Base-by-base conservation (phyloP, 2,888 invertebrate genomes). In the Schizaphis graminum region DNA sequence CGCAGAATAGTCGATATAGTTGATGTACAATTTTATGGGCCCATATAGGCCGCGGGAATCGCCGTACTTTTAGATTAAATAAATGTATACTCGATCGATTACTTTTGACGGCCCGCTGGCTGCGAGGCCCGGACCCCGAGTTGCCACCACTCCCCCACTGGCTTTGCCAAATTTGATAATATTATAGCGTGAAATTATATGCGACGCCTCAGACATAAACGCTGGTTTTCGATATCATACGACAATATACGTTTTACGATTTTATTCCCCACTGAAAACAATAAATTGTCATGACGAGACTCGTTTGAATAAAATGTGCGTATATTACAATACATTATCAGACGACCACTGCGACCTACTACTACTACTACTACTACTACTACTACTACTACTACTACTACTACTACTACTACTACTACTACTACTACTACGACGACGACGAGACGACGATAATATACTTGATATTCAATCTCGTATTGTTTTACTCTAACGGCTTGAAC, bases 231-330 rank as follows among this genome's bases (percentile, higher is more conserved):
- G 77, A 21, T 24, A 77, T 35, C 35, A 77, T 21, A 21, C 8
- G 77, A 35, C 77, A 35, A 21, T 77, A 21, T 35, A 57, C 35
- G 77, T 35, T 21, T 77, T 77, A 77, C 35, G 77, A 41, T 77
- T 77, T 77, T 8, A 35, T 77, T 77, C 35, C 35, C 77, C 77
- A 35, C 21, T 3, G n/a, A 35, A 77, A 77, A 77, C 21, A 77
- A 77, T 77, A 41, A 77, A 77, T 77, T 77, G 77, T 77, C 35
- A 77, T 35, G 77, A 77, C 21, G 77, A 77, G 77, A 77, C 77
- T 77, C 35, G 77, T 35, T 77, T 77, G 77, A 35, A 67, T 67
- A 77, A 77, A 35, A 24, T 77, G 35, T 21, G 77, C 35, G 35
- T 35, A 77, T 24, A 77, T 77, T 77, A 77, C 77, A 77, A 77